A percentile compares a stretch with the other conserved stretches of the same genome.
These are phyloP conservation scores for Platichthys stellatus DNA, from an alignment of 2,113 vertebrate genomes.

Conservation along the genomic window DNA sequence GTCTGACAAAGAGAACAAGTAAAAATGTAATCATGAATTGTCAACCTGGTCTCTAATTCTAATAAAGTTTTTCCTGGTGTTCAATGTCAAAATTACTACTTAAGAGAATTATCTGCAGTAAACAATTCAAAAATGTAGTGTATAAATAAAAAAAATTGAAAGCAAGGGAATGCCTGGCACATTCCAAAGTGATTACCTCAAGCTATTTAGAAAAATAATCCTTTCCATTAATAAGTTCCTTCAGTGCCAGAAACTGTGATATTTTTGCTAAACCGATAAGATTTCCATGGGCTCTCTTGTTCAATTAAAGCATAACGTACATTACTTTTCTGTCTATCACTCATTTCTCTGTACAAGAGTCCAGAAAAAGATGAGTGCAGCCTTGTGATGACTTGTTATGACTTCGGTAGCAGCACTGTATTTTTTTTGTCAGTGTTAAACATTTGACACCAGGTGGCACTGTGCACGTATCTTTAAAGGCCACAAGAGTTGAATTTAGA, in stretches of 20 bases:
- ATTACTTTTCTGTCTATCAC: not conserved
- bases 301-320: too few species aligned
- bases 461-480: not conserved
- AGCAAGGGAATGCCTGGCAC: not conserved
- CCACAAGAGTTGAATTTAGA: not conserved
- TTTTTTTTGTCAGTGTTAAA: not conserved
- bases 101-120: too few species aligned
- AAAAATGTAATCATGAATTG: too few species aligned
- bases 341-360: not conserved
- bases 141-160: not conserved
- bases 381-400: not conserved
- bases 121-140: too few species aligned
- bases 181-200: too few species aligned
- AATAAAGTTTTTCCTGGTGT: too few species aligned
- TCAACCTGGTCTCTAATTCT: too few species aligned
- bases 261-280: not conserved
- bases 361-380: not conserved
- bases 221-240: not conserved
- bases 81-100: too few species aligned
- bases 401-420: not conserved
- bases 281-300: too few species aligned
- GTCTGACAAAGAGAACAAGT: too few species aligned
- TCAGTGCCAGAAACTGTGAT: not conserved
- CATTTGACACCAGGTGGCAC: constrained; percentile 38
- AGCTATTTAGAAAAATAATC: not conserved